Conservation (phyloP, 2,113 vertebrate species). For the Bombycilla garrulus region DNA sequence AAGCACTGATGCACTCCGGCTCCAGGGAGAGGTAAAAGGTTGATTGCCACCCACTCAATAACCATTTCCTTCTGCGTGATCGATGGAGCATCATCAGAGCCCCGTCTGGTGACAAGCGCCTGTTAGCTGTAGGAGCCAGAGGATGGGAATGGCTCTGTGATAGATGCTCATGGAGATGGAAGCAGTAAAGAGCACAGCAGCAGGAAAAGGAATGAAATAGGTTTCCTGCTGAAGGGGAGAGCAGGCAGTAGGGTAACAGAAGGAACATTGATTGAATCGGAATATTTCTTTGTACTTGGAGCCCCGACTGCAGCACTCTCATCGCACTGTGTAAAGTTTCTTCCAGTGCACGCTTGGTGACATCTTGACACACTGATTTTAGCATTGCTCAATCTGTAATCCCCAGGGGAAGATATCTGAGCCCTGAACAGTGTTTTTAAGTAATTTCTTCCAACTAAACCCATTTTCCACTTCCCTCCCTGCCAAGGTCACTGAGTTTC, state of each 20-base stretch:
- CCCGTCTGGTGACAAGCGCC: background rate
- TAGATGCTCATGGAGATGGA: background rate
- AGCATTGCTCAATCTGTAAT: conserved; percentile 11
- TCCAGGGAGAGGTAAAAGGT: conserved; percentile 50
- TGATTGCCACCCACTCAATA: conserved; percentile 56
- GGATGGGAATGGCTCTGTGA: background rate
- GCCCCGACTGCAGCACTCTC: background rate
- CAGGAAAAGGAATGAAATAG: background rate
- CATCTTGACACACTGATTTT: conserved; percentile 43
- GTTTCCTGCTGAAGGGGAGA: background rate
- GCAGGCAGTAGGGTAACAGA: background rate
- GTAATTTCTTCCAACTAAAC: conserved; percentile 29
- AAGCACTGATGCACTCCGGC: background rate
- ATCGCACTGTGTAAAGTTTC: rapidly evolving
- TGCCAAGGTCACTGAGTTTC: conserved; percentile 35
- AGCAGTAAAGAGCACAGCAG: background rate
- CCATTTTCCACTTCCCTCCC: conserved; percentile 12
- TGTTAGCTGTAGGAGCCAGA: background rate
- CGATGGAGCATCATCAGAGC: background rate
- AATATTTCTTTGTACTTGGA: background rate
- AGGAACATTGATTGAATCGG: background rate
- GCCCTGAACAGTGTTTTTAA: conserved; percentile 18
- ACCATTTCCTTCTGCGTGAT: conserved; percentile 50
- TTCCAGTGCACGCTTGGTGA: background rate
- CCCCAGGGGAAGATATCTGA: background rate